A percentile compares a stretch with the other conserved stretches of the same genome.
Evolutionary conservation across 2,113 vertebrate species (phyloP).

Genomic region (Myotis brandtii): DNA sequence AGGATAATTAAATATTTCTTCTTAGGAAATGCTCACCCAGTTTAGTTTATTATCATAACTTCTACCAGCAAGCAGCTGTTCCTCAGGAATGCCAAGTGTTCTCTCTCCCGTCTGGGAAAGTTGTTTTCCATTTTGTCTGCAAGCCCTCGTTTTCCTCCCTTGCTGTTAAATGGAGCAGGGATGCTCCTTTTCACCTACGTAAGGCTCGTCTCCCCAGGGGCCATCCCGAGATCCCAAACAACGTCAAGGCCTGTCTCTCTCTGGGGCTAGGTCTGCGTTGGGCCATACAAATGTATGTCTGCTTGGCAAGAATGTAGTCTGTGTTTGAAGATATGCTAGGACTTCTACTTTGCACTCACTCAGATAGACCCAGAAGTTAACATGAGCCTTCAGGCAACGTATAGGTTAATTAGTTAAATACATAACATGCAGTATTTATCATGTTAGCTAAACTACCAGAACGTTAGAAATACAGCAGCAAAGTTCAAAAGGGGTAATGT

Average conservation of each 20-base stretch:
- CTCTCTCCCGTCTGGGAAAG: slow-evolving; percentile 54
- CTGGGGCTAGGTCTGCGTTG: background rate
- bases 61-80: slow-evolving; percentile 77
- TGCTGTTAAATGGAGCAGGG: background rate
- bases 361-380: background rate
- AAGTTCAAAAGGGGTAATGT: background rate
- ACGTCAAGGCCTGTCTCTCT: background rate
- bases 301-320: background rate
- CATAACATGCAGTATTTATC: background rate
- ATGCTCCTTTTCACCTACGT: background rate
- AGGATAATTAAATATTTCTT: slow-evolving; percentile 91
- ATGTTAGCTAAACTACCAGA: background rate
- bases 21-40: slow-evolving; percentile 81
- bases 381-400: background rate
- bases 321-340: background rate
- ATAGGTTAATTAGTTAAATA: background rate
- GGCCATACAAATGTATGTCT: background rate
- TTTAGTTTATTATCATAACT: slow-evolving; percentile 86
- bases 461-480: slow-evolving; percentile 11
- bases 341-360: background rate
- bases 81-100: slow-evolving; percentile 67
- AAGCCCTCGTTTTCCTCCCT: background rate
- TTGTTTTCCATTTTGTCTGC: slow-evolving; percentile 49
- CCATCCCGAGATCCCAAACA: background rate
- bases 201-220: background rate